Conservation (phyloP, 2,888 invertebrate species). For the Sympetrum striolatum region DNA sequence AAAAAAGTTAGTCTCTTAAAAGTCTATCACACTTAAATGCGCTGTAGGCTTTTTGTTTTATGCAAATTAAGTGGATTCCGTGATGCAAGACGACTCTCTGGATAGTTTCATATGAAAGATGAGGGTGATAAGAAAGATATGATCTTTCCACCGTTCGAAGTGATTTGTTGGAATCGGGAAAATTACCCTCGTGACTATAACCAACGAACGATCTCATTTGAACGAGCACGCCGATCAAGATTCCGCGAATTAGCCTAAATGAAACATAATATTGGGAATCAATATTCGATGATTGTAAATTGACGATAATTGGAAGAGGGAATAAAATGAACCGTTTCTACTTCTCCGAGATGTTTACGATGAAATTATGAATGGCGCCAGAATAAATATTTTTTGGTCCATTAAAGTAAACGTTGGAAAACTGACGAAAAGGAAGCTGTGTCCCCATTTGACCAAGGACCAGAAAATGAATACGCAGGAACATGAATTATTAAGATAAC, state of each 20-base stretch:
- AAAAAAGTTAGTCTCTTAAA: background rate
- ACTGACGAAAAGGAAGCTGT: too few relatives aligned
- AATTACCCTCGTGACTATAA: background rate
- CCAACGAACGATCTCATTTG: background rate
- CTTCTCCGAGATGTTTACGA: too few relatives aligned
- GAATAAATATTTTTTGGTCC: too few relatives aligned
- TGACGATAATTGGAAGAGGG: background rate
- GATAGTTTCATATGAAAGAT: background rate
- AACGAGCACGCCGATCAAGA: background rate
- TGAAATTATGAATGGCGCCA: too few relatives aligned
- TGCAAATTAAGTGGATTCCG: background rate
- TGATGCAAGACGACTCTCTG: background rate
- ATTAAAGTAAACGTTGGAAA: too few relatives aligned
- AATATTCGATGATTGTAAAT: background rate
- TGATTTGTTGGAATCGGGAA: background rate
- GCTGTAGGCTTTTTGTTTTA: background rate
- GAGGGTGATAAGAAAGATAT: background rate
- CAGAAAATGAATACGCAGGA: too few relatives aligned
- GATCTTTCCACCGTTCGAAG: background rate
- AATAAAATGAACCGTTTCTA: background rate
- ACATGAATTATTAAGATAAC: too few relatives aligned
- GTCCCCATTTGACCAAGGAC: too few relatives aligned
- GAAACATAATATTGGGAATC: background rate
- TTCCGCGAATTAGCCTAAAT: background rate
- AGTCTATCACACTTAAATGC: background rate